phyloP scores from a whole-genome alignment of 2,888 invertebrate genomes.

The Amphipyra berbera region DNA sequence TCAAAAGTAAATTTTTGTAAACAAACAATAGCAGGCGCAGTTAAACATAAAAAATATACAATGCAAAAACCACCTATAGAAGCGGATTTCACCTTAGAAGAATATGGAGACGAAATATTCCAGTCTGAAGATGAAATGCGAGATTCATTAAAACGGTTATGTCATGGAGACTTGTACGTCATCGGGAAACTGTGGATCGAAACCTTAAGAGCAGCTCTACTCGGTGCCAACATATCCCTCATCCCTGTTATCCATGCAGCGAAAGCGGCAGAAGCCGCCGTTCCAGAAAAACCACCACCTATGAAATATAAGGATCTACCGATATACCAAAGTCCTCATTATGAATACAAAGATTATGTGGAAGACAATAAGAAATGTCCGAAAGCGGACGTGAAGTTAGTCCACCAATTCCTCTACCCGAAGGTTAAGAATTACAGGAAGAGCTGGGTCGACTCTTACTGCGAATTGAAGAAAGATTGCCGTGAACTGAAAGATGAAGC shows the following conservation, averaged over 20 bases:
- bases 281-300: slow-evolving; percentile 68
- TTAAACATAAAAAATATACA: slow-evolving; percentile 35
- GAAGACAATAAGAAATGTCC: slow-evolving; percentile 66
- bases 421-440: slow-evolving; percentile 62
- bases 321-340: slow-evolving; percentile 73
- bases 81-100: neutral
- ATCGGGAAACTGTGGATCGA: slow-evolving; percentile 73
- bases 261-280: slow-evolving; percentile 31
- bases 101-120: slow-evolving; percentile 34
- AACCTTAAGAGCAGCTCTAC: slow-evolving; percentile 61
- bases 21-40: slow-evolving; percentile 36
- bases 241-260: slow-evolving; percentile 73
- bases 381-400: slow-evolving; percentile 62
- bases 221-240: slow-evolving; percentile 65
- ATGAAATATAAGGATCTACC: slow-evolving; percentile 79
- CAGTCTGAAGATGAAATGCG: slow-evolving; percentile 52
- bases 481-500: slow-evolving; percentile 39
- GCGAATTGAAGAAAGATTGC: slow-evolving; percentile 36
- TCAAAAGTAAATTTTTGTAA: slow-evolving; percentile 57
- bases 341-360: slow-evolving; percentile 71
- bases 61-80: slow-evolving; percentile 33
- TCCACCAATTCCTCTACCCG: slow-evolving; percentile 70
- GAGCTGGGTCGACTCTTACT: slow-evolving; percentile 18
- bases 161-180: slow-evolving; percentile 68
- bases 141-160: slow-evolving; percentile 45